Base-by-base conservation (phyloP, 2,113 vertebrate genomes). In the Uria aalge region DNA sequence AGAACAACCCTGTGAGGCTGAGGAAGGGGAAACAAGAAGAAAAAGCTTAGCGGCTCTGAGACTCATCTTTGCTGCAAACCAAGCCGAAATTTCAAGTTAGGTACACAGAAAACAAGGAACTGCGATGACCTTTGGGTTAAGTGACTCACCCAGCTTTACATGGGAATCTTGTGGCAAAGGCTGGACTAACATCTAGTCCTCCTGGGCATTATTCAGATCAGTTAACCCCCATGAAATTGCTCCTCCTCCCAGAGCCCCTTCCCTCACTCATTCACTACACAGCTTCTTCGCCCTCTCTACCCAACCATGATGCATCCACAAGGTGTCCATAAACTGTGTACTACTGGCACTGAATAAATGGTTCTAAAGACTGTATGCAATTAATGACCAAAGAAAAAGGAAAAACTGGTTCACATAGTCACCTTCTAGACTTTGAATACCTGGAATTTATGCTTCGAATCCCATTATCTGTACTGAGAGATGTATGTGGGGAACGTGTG, bases 301-400 rank as follows among this genome's bases (percentile, higher is more conserved):
- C 34, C 9, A n/a, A 4, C 17, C 4, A 0, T 34, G 52, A 43
- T 40, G 27, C 12, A 74, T 26, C 32, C 12, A 32, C 20, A 53
- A 41, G 12, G 3, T 75, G 14, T 72, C 34, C 43, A 3, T 18
- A 23, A 9, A 15, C 12, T 48, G 6, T 48, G 34, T 75, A 60
- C 26, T 57, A 19, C 13, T 34, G 56, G 17, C 32, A 23, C 18
- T 2, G 0, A 78, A 71, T 47, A 63, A 75, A 52, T 27, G 36
- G 2, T 12, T 75, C n/a, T 50, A n/a, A 89, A 34, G 32, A 53
- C 4, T 57, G 5, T 30, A 15, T 38, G 48, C 7, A 36, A 24
- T 40, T 45, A 60, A 48, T 7, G 9, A 34, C 9, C 0, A 0
- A 56, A 78, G 21, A 45, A 26, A 80, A 50, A 12, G 0, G 0